Percentiles rank a stretch among this genome's conserved stretches.
These are phyloP conservation scores for Drosophila lacteicornis DNA, from an alignment of 1,140 invertebrate genomes.

Conservation along the genomic window DNA sequence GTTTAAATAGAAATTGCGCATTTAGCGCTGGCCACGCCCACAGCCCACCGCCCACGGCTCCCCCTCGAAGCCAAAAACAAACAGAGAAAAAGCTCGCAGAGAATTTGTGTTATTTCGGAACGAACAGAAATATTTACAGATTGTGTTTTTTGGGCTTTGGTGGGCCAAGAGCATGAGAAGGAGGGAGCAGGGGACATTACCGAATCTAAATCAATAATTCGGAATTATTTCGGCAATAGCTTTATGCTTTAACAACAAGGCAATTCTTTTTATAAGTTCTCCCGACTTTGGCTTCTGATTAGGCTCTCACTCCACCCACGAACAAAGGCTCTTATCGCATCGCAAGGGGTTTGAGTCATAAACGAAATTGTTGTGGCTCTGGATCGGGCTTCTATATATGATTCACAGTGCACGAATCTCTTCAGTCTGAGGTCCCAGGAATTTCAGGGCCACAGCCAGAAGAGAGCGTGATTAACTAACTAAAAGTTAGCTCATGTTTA, in stretches of 20 bases:
- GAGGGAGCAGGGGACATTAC: slow-evolving; percentile 1
- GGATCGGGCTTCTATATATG: slow-evolving; percentile 15
- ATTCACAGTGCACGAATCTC: slow-evolving; percentile 10
- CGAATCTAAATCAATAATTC: slow-evolving; percentile 38
- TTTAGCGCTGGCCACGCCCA: slow-evolving; percentile 38
- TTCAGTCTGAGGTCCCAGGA: background rate
- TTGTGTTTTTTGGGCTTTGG: slow-evolving; percentile 26
- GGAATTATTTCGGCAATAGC: slow-evolving; percentile 11
- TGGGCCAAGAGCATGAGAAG: background rate
- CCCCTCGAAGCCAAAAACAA: slow-evolving; percentile 60
- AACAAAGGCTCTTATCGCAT: slow-evolving; percentile 17
- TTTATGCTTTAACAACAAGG: background rate
- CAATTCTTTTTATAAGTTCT: slow-evolving; percentile 22
- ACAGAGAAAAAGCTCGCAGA: slow-evolving; percentile 61
- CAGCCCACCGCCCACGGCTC: slow-evolving; percentile 15
- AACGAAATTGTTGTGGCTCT: slow-evolving; percentile 12
- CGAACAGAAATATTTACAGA: slow-evolving; percentile 71
- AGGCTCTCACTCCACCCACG: background rate
- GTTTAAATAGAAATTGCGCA: slow-evolving; percentile 80
- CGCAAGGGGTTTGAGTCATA: slow-evolving; percentile 27
- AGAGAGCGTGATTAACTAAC: slow-evolving; percentile 19
- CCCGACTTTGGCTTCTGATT: slow-evolving; percentile 31
- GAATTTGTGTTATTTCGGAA: slow-evolving; percentile 54
- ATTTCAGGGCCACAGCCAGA: slow-evolving; percentile 6
- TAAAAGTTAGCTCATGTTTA: slow-evolving; percentile 24